Conservation (phyloP, 2,888 invertebrate species). For the Malthinus seriepunctatus region DNA sequence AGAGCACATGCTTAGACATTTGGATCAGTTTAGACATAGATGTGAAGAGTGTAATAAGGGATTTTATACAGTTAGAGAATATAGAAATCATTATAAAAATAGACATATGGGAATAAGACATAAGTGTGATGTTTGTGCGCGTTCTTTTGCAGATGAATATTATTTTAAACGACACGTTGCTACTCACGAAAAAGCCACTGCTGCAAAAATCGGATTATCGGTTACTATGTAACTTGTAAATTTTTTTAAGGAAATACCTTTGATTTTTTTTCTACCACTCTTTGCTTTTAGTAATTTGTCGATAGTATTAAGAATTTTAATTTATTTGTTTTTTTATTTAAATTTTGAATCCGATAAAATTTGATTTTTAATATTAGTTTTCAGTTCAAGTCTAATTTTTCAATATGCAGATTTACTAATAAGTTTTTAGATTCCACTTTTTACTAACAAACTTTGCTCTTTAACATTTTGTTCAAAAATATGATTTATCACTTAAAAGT, state of each 20-base stretch:
- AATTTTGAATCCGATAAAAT: no score
- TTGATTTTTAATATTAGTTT: no score
- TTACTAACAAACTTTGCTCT: no score
- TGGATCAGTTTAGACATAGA: constrained; percentile 52
- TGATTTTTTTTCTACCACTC: not conserved
- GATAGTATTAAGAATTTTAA: not conserved
- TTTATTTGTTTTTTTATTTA: no score
- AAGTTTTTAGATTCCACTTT: no score
- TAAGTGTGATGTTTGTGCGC: constrained; percentile 50
- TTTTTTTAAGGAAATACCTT: not conserved
- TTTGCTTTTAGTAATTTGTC: not conserved
- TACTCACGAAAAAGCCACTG: constrained; percentile 44
- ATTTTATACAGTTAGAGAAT: constrained; percentile 53
- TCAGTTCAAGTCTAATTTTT: no score
- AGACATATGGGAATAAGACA: constrained; percentile 54
- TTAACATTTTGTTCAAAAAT: no score
- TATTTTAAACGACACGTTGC: constrained; percentile 52
- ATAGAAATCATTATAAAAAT: constrained; percentile 53
- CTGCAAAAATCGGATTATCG: constrained; percentile 13
- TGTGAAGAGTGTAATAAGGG: constrained; percentile 54
- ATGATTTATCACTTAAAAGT: no score
- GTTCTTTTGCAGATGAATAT: constrained; percentile 53
- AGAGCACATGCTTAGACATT: constrained; percentile 52
- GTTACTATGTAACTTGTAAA: constrained; percentile 7
- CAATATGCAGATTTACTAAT: no score